phyloP scores from a whole-genome alignment of 2,113 vertebrate species.

The Marmota monax region DNA sequence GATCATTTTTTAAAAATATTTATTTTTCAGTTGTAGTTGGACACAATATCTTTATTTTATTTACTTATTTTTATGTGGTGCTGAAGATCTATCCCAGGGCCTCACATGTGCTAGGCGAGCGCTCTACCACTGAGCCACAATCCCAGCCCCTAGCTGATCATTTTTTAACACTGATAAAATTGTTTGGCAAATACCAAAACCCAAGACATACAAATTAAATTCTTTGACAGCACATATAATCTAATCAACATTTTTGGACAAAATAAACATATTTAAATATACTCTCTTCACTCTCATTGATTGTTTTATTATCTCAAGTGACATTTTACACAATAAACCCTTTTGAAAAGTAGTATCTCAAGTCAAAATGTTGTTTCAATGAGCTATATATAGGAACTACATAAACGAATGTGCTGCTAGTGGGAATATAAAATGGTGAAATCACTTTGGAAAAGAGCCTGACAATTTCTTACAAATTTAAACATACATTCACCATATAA shows the following conservation, averaged over 20 bases:
- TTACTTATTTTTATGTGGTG: too few species aligned
- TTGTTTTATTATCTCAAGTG: conserved; percentile 40
- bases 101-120: too few species aligned
- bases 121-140: too few species aligned
- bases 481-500: background rate
- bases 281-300: background rate
- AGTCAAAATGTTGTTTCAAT: conserved; percentile 58
- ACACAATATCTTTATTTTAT: too few species aligned
- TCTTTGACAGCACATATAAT: conserved; percentile 42
- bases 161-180: conserved; percentile 50
- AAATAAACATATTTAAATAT: conserved; percentile 42
- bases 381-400: background rate
- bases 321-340: conserved; percentile 7
- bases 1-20: too few species aligned
- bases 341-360: conserved; percentile 40
- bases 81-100: too few species aligned
- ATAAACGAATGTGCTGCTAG: background rate
- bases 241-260: conserved; percentile 28
- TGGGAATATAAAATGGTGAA: conserved; percentile 33
- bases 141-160: background rate
- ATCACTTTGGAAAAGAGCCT: conserved; percentile 33
- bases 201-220: background rate
- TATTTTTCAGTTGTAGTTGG: too few species aligned
- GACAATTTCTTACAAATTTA: conserved; percentile 52
- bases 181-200: conserved; percentile 32